Evolutionary conservation across 2,113 vertebrate genomes (phyloP).

Genomic region (Brachyhypopomus gauderio): DNA sequence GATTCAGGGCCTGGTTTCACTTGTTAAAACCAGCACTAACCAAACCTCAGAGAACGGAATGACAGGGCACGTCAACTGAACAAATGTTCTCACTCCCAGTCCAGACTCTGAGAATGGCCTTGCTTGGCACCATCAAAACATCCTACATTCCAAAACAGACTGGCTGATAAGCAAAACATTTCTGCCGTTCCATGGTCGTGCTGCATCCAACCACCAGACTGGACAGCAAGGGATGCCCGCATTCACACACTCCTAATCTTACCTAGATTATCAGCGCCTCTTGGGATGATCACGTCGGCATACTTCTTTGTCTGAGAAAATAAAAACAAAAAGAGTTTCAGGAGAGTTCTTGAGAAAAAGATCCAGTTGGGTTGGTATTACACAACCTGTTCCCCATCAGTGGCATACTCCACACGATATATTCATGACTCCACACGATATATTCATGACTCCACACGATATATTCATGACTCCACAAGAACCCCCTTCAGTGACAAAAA

Average conservation of each 20-base stretch:
- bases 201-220: not conserved
- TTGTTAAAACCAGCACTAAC: not conserved
- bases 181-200: slow-evolving; percentile 18
- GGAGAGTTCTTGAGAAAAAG: slow-evolving; percentile 11
- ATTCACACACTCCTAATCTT: slow-evolving; percentile 57
- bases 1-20: not conserved
- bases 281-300: slow-evolving; percentile 93
- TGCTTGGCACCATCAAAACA: slow-evolving; percentile 25
- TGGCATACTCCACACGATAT: not conserved
- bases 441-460: not conserved
- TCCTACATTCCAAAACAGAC: slow-evolving; percentile 37
- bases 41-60: not conserved
- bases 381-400: not conserved
- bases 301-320: slow-evolving; percentile 93
- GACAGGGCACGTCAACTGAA: not conserved
- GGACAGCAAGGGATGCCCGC: slow-evolving; percentile 45
- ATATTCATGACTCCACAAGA: not conserved
- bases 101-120: slow-evolving; percentile 35
- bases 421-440: not conserved
- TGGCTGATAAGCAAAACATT: slow-evolving; percentile 43
- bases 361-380: not conserved
- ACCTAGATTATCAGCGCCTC: slow-evolving; percentile 93
- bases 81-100: not conserved
- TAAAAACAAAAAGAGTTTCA: slow-evolving; percentile 21
- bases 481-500: not conserved